Evolutionary conservation across 2,888 invertebrate species (phyloP), one percentile per base, ranked within the genome.

Genomic region (Coelogynopora nodosa): DNA sequence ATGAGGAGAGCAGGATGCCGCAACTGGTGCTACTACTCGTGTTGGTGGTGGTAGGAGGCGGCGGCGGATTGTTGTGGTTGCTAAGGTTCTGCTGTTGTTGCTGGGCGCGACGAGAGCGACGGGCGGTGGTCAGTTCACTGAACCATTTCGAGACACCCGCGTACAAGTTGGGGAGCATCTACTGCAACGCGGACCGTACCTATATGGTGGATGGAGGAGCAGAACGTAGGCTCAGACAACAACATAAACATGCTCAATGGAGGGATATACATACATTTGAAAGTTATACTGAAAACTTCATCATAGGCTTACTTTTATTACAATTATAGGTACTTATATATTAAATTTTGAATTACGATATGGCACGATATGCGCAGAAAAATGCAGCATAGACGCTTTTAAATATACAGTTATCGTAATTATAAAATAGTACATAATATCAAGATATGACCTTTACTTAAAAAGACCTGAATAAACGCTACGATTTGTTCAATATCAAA

Each of bases 81-180:
- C 18, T 5, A 5, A 10, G 49, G 5, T 49, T 5, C 49, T 49
- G 5, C 5, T 49, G 5, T 5, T 5, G 18, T 5, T 49, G 49
- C 18, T 49, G 49, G 5, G 49, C 5, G 49, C 49, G 49, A 49
- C 49, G 49, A 18, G 49, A 49, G 5, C 49, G 49, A 49, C 49
- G 49, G 5, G 80, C 2, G 2, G 80, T 26, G 27, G 80, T 26
- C 80, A 80, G 29, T 26, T 80, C 80, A 80, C 29, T 80, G 80
- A 80, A 80, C 80, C 80, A 80, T 80, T 80, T 80, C 2, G 80
- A 23, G 27, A 80, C 80, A n/a, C 80, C 80, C 5, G 80, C 26
- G n/a, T 26, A 80, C 26, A 80, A n/a, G 80, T 80, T 80, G 29
- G 27, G 26, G 27, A 80, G 27, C 80, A 80, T 80, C 29, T 80